Evolutionary conservation across 2,797 vertebrate species (phyloP).

Genomic region (Otolemur crassicaudatus): DNA sequence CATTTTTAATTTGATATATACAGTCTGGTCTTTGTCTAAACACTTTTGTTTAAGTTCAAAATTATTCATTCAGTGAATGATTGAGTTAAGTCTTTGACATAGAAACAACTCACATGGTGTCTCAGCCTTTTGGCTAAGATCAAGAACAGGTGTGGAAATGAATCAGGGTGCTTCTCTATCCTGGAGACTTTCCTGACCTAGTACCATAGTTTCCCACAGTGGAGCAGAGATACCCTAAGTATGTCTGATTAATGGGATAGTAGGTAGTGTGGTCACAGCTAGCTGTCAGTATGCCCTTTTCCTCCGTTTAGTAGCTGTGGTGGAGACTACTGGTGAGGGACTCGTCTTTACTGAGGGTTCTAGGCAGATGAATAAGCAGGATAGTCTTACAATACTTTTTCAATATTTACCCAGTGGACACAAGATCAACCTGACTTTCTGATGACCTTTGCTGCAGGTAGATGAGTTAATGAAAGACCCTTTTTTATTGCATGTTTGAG

Average conservation of each 20-base stretch:
- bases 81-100: background rate
- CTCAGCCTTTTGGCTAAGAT: background rate
- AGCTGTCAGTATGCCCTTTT: background rate
- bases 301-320: background rate
- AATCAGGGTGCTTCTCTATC: background rate
- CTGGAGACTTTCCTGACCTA: background rate
- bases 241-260: background rate
- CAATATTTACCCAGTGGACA: background rate
- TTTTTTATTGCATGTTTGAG: background rate
- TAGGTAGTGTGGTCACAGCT: background rate
- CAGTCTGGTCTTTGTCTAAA: background rate
- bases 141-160: background rate
- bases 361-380: background rate
- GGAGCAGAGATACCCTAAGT: background rate
- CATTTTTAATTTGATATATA: slow-evolving; percentile 24
- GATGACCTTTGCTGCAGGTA: background rate
- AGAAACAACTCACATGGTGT: background rate
- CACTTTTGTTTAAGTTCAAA: background rate
- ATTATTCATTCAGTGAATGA: background rate
- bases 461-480: background rate
- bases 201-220: background rate
- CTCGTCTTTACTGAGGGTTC: background rate
- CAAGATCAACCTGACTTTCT: background rate
- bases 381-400: background rate
- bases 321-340: background rate